Base-by-base conservation (phyloP, 2,797 vertebrate species). In the Megalops cyprinoides region DNA sequence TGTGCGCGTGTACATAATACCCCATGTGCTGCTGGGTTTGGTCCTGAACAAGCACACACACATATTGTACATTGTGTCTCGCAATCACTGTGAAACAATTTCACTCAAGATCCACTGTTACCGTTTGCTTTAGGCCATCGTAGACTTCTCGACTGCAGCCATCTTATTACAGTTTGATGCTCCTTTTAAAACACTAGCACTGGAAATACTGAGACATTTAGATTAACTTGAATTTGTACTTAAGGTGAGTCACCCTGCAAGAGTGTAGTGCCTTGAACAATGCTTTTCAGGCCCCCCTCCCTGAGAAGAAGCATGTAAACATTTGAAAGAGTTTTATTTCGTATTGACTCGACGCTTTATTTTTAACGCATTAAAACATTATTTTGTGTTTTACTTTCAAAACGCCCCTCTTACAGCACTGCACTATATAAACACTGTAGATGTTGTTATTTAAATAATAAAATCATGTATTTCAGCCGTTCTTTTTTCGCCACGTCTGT, bases 211-310 rank as follows among this genome's bases (percentile, higher is more conserved):
- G 28, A 82, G 44, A 78, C 31, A 48, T 85, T 83, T 77, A 86
- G 74, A 87, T 84, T 85, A 89, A 90, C 91, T 93, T 93, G 90
- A 90, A 88, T 77, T 58, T 84, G 91, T 89, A 90, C 90, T 92
- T 89, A 90, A 91, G 86, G 88, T 86, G 87, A 92, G 86, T 89
- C 88, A 90, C 88, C 92, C 89, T 87, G 90, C 93, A 92, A 91
- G 90, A 95, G 95, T 94, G 93, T 94, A 96, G 97, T 97, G 96
- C 97, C 96, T 98, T 97, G 95, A 95, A 93, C 91, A 90, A 92
- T 89, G 91, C 90, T 95, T 93, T 92, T 89, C 92, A 85, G 87
- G 37, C 92, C 90, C 87, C 86, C 69, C 82, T n/a, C 88, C 94
- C 82, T 84, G 90, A 93, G 93, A 91, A 93, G 86, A 92, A 86